Evolutionary conservation across 30 jellyfish, hydroid and myxozoan species (phyloP).

Genomic region (Phacellophora camtschatica): DNA sequence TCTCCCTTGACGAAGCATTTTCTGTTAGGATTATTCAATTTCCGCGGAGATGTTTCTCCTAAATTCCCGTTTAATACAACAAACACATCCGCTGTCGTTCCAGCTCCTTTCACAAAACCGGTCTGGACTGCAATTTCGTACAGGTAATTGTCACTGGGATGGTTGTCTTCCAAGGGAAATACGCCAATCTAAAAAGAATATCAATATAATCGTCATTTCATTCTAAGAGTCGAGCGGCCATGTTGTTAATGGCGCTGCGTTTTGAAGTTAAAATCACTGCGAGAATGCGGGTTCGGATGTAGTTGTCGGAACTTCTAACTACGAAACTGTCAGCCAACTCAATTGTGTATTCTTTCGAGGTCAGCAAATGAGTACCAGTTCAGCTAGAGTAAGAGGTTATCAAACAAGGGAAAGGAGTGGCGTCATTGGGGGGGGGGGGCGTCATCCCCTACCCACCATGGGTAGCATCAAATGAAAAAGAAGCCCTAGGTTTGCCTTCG

Average conservation of each 20-base stretch:
- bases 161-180: conserved; percentile 80
- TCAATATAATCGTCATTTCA: background rate
- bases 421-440: no score
- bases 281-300: no score
- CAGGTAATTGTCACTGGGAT: conserved; percentile 77
- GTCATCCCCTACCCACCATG: no score
- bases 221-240: background rate
- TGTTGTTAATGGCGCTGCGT: background rate
- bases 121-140: conserved; percentile 89
- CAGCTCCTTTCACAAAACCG: conserved; percentile 68
- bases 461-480: no score
- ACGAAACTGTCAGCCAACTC: no score
- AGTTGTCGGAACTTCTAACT: no score
- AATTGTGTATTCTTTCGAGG: no score
- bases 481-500: no score
- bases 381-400: no score
- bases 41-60: conserved; percentile 90
- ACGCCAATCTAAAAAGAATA: conserved; percentile 61
- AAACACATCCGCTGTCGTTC: conserved; percentile 87
- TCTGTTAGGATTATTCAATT: conserved; percentile 55
- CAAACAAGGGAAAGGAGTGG: no score
- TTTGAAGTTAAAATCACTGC: no score
- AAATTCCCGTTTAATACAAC: conserved; percentile 59
- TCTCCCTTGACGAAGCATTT: conserved; percentile 82
- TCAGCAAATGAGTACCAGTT: no score